A percentile compares a stretch with the other conserved stretches of the same genome.
These are phyloP conservation scores for Schizaphis graminum DNA, from an alignment of 2,888 invertebrate genomes.

Conservation along the genomic window DNA sequence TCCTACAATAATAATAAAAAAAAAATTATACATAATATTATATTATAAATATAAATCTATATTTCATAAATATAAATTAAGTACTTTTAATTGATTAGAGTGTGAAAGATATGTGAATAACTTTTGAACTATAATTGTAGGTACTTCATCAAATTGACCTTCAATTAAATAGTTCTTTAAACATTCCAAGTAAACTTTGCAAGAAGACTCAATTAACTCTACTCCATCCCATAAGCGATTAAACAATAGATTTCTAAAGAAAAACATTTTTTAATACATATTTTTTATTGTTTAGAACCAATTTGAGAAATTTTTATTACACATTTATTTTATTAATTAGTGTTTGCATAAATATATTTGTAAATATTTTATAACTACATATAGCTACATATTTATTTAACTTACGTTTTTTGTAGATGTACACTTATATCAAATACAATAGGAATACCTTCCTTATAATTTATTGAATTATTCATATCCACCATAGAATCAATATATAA, in stretches of 20 bases:
- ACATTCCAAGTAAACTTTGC: conserved; percentile 77
- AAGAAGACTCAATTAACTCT: conserved; percentile 71
- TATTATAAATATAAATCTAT: conserved; percentile 2
- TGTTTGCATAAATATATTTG: background rate
- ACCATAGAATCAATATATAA: conserved; percentile 70
- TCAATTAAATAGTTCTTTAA: conserved; percentile 80
- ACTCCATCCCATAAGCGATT: conserved; percentile 77
- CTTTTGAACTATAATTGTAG: conserved; percentile 81
- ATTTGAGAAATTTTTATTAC: background rate
- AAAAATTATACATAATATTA: background rate
- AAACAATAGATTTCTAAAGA: conserved; percentile 75
- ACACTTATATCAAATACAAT: conserved; percentile 73
- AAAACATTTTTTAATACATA: conserved; percentile 66
- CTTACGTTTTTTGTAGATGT: conserved; percentile 74
- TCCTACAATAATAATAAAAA: conserved; percentile 71
- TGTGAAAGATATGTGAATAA: conserved; percentile 79
- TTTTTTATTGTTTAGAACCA: background rate
- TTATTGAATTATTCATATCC: conserved; percentile 67
- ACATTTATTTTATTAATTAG: background rate
- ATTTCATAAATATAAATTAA: background rate
- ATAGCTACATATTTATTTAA: background rate
- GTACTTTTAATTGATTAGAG: conserved; percentile 74
- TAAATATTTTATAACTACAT: background rate
- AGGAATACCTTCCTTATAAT: conserved; percentile 71
- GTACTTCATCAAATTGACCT: conserved; percentile 76